These are phyloP conservation scores for Gastracanthus pulcherrimus DNA, from an alignment of 2,888 invertebrate genomes.

Conservation along the genomic window DNA sequence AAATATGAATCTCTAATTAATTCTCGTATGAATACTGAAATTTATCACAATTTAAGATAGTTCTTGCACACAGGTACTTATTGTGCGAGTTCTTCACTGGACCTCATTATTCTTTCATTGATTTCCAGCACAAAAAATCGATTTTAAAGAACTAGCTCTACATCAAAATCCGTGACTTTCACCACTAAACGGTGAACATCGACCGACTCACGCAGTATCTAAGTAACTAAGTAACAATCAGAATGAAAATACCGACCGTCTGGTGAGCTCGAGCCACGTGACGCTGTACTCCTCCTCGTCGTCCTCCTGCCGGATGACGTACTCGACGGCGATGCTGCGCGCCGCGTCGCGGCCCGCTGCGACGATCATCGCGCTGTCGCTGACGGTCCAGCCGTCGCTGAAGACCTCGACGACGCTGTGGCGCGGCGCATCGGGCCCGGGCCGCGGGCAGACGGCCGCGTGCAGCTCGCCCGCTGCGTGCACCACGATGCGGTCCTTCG, in stretches of 20 bases:
- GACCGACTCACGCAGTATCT: no score
- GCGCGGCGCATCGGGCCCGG: constrained; percentile 77
- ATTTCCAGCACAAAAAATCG: no score
- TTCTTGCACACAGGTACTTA: no score
- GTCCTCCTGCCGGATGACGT: constrained; percentile 86
- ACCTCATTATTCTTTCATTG: no score
- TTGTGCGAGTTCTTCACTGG: no score
- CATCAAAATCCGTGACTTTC: no score
- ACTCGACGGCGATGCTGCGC: constrained; percentile 87
- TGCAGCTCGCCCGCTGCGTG: constrained; percentile 85
- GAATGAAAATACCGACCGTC: constrained; percentile 76
- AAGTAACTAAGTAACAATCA: no score
- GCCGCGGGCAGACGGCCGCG: constrained; percentile 82
- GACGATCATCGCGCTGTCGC: constrained; percentile 71
- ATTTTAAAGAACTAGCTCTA: no score
- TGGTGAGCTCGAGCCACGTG: constrained; percentile 90
- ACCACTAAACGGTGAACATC: no score
- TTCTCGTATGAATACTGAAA: no score
- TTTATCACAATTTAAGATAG: no score
- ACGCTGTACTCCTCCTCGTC: constrained; percentile 83
- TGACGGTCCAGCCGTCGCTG: constrained; percentile 87
- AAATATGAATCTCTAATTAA: no score
- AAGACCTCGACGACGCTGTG: constrained; percentile 88
- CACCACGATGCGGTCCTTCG: constrained; percentile 88
- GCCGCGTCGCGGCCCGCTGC: constrained; percentile 82